Conservation (phyloP, 2,113 vertebrate genomes). For the Chamaea fasciata region DNA sequence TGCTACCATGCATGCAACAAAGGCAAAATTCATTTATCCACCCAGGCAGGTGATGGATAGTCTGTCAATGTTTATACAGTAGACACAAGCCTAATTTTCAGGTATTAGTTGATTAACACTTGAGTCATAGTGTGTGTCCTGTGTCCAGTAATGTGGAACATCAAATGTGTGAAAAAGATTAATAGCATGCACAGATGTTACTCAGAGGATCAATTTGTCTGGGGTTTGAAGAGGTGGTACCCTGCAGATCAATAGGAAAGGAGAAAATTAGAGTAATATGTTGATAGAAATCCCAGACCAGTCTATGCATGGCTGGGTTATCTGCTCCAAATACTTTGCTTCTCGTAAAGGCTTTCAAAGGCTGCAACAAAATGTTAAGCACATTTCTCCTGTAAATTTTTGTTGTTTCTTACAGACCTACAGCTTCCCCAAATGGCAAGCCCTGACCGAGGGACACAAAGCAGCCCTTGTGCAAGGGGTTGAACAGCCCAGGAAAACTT, state of each 20-base stretch:
- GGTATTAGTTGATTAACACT: constrained; percentile 70
- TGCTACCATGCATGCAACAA: neutral
- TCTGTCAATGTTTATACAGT: constrained; percentile 69
- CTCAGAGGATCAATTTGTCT: constrained; percentile 71
- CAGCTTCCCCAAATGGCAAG: constrained; percentile 12
- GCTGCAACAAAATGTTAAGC: neutral
- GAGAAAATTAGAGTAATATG: constrained; percentile 67
- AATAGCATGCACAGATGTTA: constrained; percentile 72
- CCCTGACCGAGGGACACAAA: neutral
- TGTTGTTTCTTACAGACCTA: neutral
- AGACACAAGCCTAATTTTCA: constrained; percentile 66
- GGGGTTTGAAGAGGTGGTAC: constrained; percentile 65
- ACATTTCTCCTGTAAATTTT: neutral
- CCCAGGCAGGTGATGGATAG: constrained; percentile 55
- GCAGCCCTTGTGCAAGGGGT: neutral
- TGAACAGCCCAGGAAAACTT: constrained; percentile 15
- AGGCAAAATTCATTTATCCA: constrained; percentile 57
- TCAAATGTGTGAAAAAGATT: constrained; percentile 70
- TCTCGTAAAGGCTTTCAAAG: constrained; percentile 27
- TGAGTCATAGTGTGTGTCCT: constrained; percentile 64
- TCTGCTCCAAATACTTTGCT: constrained; percentile 43
- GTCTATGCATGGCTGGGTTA: constrained; percentile 31
- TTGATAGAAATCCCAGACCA: constrained; percentile 46
- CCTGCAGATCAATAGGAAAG: constrained; percentile 62
- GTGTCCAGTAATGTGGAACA: constrained; percentile 67